Conservation (phyloP, 1,140 invertebrate species). For the Papilio polyxenes region DNA sequence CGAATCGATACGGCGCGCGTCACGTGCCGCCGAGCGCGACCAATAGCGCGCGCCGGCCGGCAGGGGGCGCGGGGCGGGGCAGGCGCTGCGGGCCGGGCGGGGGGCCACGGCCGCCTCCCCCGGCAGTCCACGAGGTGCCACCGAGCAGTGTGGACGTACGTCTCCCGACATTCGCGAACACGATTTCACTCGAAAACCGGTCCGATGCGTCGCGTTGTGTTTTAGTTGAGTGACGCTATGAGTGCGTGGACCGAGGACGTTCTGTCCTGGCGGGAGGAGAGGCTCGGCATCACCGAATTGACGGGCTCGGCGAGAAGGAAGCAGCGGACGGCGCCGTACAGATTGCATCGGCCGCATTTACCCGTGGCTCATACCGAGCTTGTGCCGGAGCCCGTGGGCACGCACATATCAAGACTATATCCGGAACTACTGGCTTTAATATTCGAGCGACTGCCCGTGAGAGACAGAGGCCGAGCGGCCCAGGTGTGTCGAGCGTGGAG, state of each 20-base stretch:
- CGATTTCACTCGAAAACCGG: conserved; percentile 69
- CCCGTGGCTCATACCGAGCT: conserved; percentile 72
- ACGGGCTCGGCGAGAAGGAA: conserved; percentile 72
- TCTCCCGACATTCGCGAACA: conserved; percentile 55
- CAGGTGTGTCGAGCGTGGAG: conserved; percentile 95
- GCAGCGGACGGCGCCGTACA: conserved; percentile 79
- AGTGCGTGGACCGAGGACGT: conserved; percentile 78
- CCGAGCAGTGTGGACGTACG: conserved; percentile 69
- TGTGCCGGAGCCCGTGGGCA: conserved; percentile 79
- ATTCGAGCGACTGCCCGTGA: conserved; percentile 93
- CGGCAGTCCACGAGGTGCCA: conserved; percentile 69
- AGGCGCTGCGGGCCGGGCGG: conserved; percentile 38
- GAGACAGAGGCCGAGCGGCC: conserved; percentile 93
- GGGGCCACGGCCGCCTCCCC: conserved; percentile 53
- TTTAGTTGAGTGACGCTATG: conserved; percentile 77
- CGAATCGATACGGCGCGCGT: conserved; percentile 86
- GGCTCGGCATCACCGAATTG: conserved; percentile 75
- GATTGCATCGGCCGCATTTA: conserved; percentile 82
- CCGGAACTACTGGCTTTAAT: conserved; percentile 96
- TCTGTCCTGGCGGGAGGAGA: conserved; percentile 70
- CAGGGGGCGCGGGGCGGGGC: conserved; percentile 47
- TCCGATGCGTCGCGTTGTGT: conserved; percentile 66
- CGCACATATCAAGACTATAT: conserved; percentile 93
- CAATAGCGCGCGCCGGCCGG: conserved; percentile 70
- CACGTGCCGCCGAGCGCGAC: conserved; percentile 82